Evolutionary conservation across 1,140 invertebrate species (phyloP).

Genomic region (Magallana gigas): DNA sequence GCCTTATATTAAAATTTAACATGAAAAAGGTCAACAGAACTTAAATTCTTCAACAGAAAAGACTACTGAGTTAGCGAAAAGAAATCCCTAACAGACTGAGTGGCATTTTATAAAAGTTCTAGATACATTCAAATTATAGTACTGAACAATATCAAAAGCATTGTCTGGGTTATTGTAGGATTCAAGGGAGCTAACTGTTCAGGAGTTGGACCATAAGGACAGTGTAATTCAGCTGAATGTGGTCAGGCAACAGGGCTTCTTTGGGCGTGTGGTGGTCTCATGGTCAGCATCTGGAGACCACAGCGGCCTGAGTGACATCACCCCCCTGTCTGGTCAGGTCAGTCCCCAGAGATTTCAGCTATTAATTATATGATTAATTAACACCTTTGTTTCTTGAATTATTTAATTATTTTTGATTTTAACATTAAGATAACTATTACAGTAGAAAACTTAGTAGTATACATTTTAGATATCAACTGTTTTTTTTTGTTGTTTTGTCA

Average conservation of each 20-base stretch:
- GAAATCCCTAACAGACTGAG: not conserved
- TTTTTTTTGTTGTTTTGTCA: too few species aligned
- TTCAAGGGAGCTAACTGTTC: slow-evolving; percentile 65
- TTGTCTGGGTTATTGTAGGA: slow-evolving; percentile 61
- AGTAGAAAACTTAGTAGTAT: too few species aligned
- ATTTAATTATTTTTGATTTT: too few species aligned
- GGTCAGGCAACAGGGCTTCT: slow-evolving; percentile 65
- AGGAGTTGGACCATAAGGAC: slow-evolving; percentile 66
- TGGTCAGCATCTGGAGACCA: slow-evolving; percentile 74
- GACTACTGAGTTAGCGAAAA: too few species aligned
- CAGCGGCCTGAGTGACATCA: slow-evolving; percentile 71
- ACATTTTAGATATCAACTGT: too few species aligned
- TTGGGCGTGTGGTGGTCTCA: slow-evolving; percentile 70
- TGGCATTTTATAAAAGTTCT: not conserved
- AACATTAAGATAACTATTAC: too few species aligned
- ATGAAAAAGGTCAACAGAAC: too few species aligned
- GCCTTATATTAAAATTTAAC: too few species aligned
- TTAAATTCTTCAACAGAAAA: too few species aligned
- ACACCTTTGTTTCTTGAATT: too few species aligned
- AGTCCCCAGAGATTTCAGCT: not conserved
- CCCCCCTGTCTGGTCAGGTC: slow-evolving; percentile 73
- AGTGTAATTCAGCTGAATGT: slow-evolving; percentile 70
- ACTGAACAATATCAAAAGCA: not conserved
- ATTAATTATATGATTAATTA: too few species aligned
- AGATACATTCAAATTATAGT: too few species aligned